Evolutionary conservation across 2,113 vertebrate species (phyloP).

Genomic region (Engraulis encrasicolus): DNA sequence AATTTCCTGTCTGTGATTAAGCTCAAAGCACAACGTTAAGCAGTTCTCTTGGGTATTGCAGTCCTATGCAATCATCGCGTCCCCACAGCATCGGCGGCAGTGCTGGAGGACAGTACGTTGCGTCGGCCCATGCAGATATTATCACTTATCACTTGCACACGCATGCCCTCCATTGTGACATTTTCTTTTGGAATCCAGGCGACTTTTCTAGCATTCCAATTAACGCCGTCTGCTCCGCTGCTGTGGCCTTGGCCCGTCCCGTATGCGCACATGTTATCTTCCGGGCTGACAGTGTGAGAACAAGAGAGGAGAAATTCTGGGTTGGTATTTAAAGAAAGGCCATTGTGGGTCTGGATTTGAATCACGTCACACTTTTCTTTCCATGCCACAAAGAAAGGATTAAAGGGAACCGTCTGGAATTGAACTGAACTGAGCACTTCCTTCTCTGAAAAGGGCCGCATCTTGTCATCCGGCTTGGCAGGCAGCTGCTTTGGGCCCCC

Average conservation of each 20-base stretch:
- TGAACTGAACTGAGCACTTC: too few species aligned
- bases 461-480: too few species aligned
- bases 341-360: constrained; percentile 23
- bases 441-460: too few species aligned
- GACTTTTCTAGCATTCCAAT: constrained; percentile 37
- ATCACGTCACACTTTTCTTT: neutral
- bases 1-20: constrained; percentile 41
- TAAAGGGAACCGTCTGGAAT: too few species aligned
- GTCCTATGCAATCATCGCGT: constrained; percentile 26
- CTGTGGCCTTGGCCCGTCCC: constrained; percentile 25
- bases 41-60: neutral
- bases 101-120: neutral
- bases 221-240: constrained; percentile 34
- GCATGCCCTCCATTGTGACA: constrained; percentile 18
- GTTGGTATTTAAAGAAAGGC: constrained; percentile 26
- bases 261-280: constrained; percentile 20
- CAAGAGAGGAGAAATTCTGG: constrained; percentile 15
- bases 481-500: too few species aligned
- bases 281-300: constrained; percentile 39
- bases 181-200: constrained; percentile 29
- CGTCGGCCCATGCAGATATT: neutral
- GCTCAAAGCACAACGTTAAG: neutral
- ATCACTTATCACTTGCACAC: neutral
- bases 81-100: neutral
- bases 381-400: neutral